Evolutionary conservation across 2,888 invertebrate species (phyloP), one percentile per base, ranked within the genome.

Genomic region (Leuctra nigra): DNA sequence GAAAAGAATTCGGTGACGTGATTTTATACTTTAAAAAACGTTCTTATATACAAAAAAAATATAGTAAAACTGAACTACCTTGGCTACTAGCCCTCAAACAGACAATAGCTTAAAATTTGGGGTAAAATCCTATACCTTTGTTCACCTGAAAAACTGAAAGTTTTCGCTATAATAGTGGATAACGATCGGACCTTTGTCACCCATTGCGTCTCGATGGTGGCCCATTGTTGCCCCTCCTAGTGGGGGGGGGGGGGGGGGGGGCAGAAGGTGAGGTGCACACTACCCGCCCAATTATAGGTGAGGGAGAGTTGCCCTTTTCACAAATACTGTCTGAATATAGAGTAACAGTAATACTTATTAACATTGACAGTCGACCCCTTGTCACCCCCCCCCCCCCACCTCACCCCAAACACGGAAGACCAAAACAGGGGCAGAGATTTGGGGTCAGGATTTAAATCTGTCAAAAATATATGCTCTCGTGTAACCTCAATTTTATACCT

Each of bases 31-130:
- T n/a, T n/a, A n/a, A 22, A 33, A 50, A 50, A 50, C 50, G 33
- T 18, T 50, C n/a, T n/a, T n/a, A n/a, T n/a, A n/a, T n/a, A n/a
- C n/a, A 33, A 33, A 33, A 50, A 50, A 50, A 22, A 20, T 33
- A 50, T 22, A 50, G 35, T 18, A 20, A 16, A 16, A 41, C 4
- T 29, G 13, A 54, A 6, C 7, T 23, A 18, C 29, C 52, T n/a
- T 41, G 16, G 22, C n/a, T n/a, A n/a, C n/a, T n/a, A 23, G 44
- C 29, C 39, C 20, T 14, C 18, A n/a, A 20, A 25, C 38, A 38
- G 23, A 57, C 53, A 57, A 57, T 57, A 35, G 25, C 14, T 9
- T 33, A 54, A 48, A 57, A 54, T 54, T 54, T 53, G 57, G 54
- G 57, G 36, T 47, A 38, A 54, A 57, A 57, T 54, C 47, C 24